Evolutionary conservation across 2,113 vertebrate genomes (phyloP).

Genomic region (Silurus glanis): DNA sequence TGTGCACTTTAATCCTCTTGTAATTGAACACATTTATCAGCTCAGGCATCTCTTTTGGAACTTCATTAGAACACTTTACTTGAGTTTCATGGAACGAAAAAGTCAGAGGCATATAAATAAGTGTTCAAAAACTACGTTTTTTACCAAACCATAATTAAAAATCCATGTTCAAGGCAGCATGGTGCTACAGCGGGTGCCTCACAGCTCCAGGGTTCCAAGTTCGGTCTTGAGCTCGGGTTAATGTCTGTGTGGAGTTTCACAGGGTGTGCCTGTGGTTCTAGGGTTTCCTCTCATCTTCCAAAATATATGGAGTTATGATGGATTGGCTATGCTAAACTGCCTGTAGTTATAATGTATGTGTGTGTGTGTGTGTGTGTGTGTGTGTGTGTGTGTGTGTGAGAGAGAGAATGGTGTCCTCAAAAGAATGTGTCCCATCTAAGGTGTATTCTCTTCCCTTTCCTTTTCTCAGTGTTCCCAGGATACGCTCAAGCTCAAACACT

Average conservation of each 20-base stretch:
- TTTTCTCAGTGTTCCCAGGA: background rate
- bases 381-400: background rate
- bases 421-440: background rate
- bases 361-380: background rate
- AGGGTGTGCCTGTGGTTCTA: background rate
- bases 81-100: slow-evolving; percentile 2
- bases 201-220: background rate
- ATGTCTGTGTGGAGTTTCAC: background rate
- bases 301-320: background rate
- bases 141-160: background rate
- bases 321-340: background rate
- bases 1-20: background rate
- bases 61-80: slow-evolving; percentile 31
- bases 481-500: background rate
- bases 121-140: background rate
- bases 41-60: slow-evolving; percentile 6
- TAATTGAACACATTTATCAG: slow-evolving; percentile 34
- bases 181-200: background rate
- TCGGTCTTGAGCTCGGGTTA: background rate
- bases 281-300: background rate
- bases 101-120: background rate
- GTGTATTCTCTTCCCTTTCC: background rate
- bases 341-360: background rate
- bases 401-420: background rate
- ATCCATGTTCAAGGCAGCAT: background rate